Base-by-base conservation (phyloP, 2,888 invertebrate genomes). In the Therioaphis trifolii region DNA sequence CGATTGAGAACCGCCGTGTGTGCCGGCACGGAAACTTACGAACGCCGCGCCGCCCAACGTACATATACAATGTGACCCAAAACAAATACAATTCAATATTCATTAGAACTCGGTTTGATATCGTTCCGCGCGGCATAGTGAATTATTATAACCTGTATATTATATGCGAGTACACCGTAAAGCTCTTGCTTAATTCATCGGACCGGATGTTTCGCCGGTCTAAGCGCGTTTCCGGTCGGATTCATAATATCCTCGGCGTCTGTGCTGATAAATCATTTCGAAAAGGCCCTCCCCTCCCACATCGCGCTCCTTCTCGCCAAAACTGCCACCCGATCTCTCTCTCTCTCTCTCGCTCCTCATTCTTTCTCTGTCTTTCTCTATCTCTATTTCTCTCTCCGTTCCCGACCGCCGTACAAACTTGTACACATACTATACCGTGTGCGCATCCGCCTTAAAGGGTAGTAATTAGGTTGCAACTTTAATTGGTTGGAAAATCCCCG, bases 401-500 rank as follows among this genome's bases (percentile, higher is more conserved):
- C 3, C 4, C 35, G 15, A 1, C 61, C 27, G n/a, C 61, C n/a
- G 29, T 63, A 63, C 18, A 76, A 76, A 76, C 76, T 76, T 46
- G 46, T 46, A 29, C 63, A 29, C 46, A 63, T 21, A 63, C 76
- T 35, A 35, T 35, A 35, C 35, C 3, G 3, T 7, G 21, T 21
- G 58, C 58, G 49, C 55, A 74, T 61, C 49, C 46, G 46, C 77
- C 58, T 78, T 27, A 35, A 78, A 78, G 71, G 61, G 72, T 29
- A 66, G 66, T 72, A 82, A 82, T 82, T 82, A 74, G 61, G 63
- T 72, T 74, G 82, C 82, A 66, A 82, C 74, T 82, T 82, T 82
- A 82, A 82, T 82, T 82, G 72, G 82, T 82, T 52, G 82, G 82
- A 74, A 74, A 82, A 82, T 74, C 71, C 80, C 46, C 80, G 69